These are phyloP conservation scores for Heliconius hermathena DNA, from an alignment of 1,140 invertebrate species.

Conservation along the genomic window DNA sequence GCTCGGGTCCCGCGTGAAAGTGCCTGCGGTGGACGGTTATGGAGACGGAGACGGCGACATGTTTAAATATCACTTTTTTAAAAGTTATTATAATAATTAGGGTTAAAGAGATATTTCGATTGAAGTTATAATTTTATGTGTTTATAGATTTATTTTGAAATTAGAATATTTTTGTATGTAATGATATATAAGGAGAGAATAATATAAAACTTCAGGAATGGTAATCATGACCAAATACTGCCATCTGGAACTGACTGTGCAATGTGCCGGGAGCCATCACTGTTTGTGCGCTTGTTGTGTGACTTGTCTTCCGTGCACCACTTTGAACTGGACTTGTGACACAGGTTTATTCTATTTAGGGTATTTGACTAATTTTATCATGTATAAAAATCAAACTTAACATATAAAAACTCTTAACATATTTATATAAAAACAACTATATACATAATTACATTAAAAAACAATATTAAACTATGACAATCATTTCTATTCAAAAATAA, in stretches of 20 bases:
- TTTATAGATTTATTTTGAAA: constrained; percentile 51
- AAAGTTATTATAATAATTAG: constrained; percentile 43
- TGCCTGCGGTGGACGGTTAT: constrained; percentile 23
- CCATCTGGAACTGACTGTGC: constrained; percentile 34
- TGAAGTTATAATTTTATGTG: constrained; percentile 49
- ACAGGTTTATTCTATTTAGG: background rate
- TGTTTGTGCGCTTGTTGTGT: constrained; percentile 21
- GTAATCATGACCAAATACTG: constrained; percentile 47
- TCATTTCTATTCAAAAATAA: background rate
- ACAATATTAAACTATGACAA: background rate
- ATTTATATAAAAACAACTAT: background rate
- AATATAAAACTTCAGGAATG: constrained; percentile 40
- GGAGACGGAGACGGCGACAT: constrained; percentile 18
- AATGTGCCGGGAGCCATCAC: constrained; percentile 19
- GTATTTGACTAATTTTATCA: constrained; percentile 11
- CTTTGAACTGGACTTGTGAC: constrained; percentile 25
- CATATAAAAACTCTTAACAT: background rate
- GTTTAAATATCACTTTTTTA: constrained; percentile 33
- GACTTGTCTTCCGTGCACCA: constrained; percentile 43
- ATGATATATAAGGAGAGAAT: constrained; percentile 43
- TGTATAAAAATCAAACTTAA: background rate
- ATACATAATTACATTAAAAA: background rate
- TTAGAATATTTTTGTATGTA: constrained; percentile 49
- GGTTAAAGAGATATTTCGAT: constrained; percentile 46
- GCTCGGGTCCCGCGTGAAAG: background rate